Evolutionary conservation across 2,113 vertebrate species (phyloP), one percentile per base, ranked within the genome.

Genomic region (Otis tarda): DNA sequence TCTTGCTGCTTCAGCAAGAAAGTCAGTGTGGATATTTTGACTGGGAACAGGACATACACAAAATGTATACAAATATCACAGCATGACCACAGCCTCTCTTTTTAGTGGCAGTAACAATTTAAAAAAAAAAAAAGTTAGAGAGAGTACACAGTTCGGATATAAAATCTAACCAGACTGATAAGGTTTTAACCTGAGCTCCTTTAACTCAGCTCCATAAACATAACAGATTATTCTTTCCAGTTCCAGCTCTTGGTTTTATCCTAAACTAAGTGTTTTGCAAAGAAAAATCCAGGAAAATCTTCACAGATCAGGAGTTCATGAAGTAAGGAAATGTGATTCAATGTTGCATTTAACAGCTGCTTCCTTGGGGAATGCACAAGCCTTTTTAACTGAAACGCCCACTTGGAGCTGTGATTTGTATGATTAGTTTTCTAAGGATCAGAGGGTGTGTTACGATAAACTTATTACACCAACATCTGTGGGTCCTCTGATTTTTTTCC

Each of bases 391-490:
- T n/a, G 10, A 77, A 94, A 88, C 30, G 5, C 86, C 84, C 52
- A 39, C 47, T 63, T 68, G 37, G 63, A 90, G 68, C 68, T 61
- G 68, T 75, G 82, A 81, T 87, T 85, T 67, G 52, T 81, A 92
- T 79, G 80, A 83, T 70, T 78, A 59, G 35, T 68, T 81, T 92
- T 77, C 68, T 82, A 90, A 93, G 65, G 71, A 93, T 91, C 76
- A 93, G 49, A 88, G 87, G 96, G 94, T 94, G 84, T 93, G 89
- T 95, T 95, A 92, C 0, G 4, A 87, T 65, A 63, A 82, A 90
- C 43, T 93, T 75, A 50, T 69, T 85, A 81, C 9, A 91, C 69
- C 71, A 91, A 55, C 82, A 97, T 89, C 73, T 92, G 87, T 52
- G 64, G 43, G 43, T 61, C 35, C 49, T 84, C 90, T 84, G 73